Evolutionary conservation across 2,888 invertebrate species (phyloP), one percentile per base, ranked within the genome.

Genomic region (Protophormia terraenovae): DNA sequence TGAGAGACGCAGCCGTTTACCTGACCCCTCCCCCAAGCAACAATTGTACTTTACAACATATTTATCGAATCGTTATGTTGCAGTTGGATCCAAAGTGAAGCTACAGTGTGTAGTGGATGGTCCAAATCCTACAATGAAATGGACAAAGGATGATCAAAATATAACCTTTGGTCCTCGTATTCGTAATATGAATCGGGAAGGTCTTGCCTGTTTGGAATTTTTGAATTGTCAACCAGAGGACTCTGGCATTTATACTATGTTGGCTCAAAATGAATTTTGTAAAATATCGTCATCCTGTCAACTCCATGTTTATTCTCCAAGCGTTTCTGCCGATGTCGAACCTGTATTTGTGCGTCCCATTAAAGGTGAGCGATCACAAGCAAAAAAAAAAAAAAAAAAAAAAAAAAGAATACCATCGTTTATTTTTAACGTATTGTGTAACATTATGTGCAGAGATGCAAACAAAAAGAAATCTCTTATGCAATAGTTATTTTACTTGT

Each of bases 81-180:
- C 92, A 10, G 95, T 95, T 90, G 96, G 96, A 0, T 95, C 96
- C 5, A 94, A 95, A 88, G 95, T 97, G 5, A 96, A 96, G 92
- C 91, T 97, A 45, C 96, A 96, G 3, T 97, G 97, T 88, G 96
- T 96, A 79, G 94, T 97, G 1, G 93, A 96, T 47, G 96, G 96
- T 6, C 95, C 95, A 0, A 95, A 96, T 84, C 95, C 96, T 7
- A 94, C 94, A 41, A 93, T 97, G 10, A 94, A 95, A 83, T 97
- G 97, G 97, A 94, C 94, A 71, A 96, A 95, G 90, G 95, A 97
- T 91, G 95, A 94, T 1, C 91, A 93, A 82, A 93, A 92, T 82
- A 88, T 94, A 0, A 85, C 88, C 7, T 93, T 90, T 82, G 90
- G 92, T 27, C 90, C 91, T 0, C 89, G 90, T 62, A 88, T 93